Evolutionary conservation across 1,140 invertebrate species (phyloP), one percentile per base, ranked within the genome.

Genomic region (Cephus cinctus): DNA sequence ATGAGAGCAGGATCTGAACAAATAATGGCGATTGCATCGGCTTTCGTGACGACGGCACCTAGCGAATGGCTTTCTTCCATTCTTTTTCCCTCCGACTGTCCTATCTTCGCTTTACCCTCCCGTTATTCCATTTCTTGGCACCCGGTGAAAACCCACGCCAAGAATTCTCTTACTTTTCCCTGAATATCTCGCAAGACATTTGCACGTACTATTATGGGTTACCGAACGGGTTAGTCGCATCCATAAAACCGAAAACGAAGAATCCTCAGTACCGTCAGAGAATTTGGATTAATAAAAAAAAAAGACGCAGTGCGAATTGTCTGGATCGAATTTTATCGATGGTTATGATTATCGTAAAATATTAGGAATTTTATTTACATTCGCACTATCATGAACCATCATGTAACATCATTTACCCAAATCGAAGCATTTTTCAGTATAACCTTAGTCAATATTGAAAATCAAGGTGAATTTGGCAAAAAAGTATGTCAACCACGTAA

Each of bases 21-120:
- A 56, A 64, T 55, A 56, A 58, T 44, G 52, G 19, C 52, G 47
- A 56, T 55, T 58, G 51, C 57, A 58, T 61, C 51, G 45, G 43
- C 35, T 43, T n/a, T 55, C 42, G 38, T 48, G 23, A 52, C 35
- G 51, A 47, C 20, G 22, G 12, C 16, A 22, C 22, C 22, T 16
- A 30, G 25, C n/a, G 36, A 19, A 41, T 32, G 42, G 22, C 40
- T 42, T 42, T 43, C 12, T 15, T 8, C n/a, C 6, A 3, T 38
- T 16, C 5, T 22, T 14, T 38, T 20, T 38, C 35, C 22, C 40
- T 41, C 34, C 15, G 21, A 30, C 11, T 34, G 22, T 42, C 22
- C 32, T 41, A 27, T 23, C 39, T 25, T 42, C 31, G 27, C 43
- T 41, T 32, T 35, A 34, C 41, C 27, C 22, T 30, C n/a, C 25